phyloP scores from a whole-genome alignment of 2,888 invertebrate genomes.

The Hydrotaea cyrtoneurina region DNA sequence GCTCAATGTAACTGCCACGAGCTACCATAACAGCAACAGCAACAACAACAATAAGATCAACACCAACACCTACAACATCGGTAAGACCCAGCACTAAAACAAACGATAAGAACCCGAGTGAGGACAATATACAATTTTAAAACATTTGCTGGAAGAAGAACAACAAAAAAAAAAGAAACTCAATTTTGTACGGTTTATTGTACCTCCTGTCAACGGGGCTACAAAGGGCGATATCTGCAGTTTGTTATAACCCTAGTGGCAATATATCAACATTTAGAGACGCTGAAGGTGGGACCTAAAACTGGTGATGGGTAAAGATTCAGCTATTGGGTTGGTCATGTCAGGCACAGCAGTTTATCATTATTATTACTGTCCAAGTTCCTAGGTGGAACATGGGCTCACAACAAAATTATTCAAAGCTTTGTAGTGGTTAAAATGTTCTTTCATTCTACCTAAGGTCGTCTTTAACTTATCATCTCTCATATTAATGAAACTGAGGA shows the following conservation, averaged over 20 bases:
- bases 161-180: slow-evolving; percentile 27
- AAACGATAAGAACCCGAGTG: slow-evolving; percentile 27
- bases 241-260: background rate
- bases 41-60: slow-evolving; percentile 34
- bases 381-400: no score
- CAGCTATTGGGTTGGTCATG: no score
- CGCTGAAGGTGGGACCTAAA: no score
- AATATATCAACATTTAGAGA: background rate
- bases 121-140: slow-evolving; percentile 46
- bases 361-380: no score
- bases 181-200: slow-evolving; percentile 39
- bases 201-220: slow-evolving; percentile 23
- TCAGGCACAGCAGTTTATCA: no score
- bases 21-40: slow-evolving; percentile 18
- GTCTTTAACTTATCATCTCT: no score
- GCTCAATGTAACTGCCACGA: slow-evolving; percentile 49
- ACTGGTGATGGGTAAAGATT: no score
- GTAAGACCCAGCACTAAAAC: slow-evolving; percentile 18
- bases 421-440: no score
- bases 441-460: no score
- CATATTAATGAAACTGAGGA: no score
- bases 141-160: background rate
- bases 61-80: background rate
- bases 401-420: no score
- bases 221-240: background rate